phyloP scores from a whole-genome alignment of 2,888 invertebrate genomes.

The Plebejus melissa region DNA sequence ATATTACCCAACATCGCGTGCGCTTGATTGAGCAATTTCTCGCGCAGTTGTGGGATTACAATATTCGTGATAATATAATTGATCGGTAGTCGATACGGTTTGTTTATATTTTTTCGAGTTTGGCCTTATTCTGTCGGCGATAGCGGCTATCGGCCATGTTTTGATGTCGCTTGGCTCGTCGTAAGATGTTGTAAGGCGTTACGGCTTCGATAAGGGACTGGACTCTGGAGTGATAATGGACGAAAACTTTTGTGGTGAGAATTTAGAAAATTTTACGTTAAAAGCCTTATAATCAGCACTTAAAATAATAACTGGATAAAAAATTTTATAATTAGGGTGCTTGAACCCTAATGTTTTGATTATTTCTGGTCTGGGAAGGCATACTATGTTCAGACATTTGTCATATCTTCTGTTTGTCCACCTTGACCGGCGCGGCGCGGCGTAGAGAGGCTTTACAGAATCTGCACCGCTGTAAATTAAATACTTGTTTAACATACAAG shows the following conservation, averaged over 20 bases:
- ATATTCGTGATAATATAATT: constrained; percentile 31
- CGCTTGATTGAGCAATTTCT: constrained; percentile 39
- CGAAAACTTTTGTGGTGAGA: background rate
- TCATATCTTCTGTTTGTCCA: background rate
- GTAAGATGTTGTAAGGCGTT: constrained; percentile 2
- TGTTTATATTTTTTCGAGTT: constrained; percentile 22
- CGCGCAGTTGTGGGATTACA: constrained; percentile 36
- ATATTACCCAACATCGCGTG: constrained; percentile 38
- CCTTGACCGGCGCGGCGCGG: background rate
- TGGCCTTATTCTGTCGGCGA: constrained; percentile 24
- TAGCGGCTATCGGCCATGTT: constrained; percentile 16
- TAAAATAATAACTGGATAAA: background rate
- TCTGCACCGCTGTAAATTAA: too few species aligned
- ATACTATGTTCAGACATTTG: background rate
- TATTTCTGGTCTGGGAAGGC: background rate
- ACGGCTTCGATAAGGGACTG: background rate
- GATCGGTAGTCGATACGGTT: constrained; percentile 3
- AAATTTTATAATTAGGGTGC: too few species aligned
- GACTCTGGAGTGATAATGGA: background rate
- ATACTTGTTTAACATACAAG: background rate
- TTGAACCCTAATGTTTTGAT: background rate
- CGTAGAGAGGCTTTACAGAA: background rate
- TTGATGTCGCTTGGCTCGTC: background rate
- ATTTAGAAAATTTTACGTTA: background rate
- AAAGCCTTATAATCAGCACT: background rate